Evolutionary conservation across 2,888 invertebrate species (phyloP), one percentile per base, ranked within the genome.

Genomic region (Abscondita cerata): DNA sequence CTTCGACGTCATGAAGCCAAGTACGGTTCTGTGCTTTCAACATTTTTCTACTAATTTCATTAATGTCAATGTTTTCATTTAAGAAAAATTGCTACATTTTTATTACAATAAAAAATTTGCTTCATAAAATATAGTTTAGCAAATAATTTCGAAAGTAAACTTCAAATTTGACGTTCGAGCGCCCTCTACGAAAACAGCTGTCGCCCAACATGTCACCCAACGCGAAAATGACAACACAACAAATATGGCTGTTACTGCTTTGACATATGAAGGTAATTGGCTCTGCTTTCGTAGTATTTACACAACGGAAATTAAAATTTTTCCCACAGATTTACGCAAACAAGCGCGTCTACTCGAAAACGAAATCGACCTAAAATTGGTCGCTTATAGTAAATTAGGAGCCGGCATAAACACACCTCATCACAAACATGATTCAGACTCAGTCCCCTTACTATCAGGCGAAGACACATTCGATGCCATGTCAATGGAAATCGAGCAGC

Each of bases 351-450:
- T 91, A 63, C 81, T 98, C 52, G 98, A 98, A 81, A 98, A 97
- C 84, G 98, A 97, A 78, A 95, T 98, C 71, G 98, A 98, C 80
- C 84, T 95, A 9, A 98, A 98, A 80, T 83, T 98, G 66, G 95
- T 98, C 1, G 93, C 94, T 4, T 95, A 96, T 77, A 97, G 96
- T 79, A 98, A 98, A 83, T 85, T 98, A 34, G 95, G 95, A 15
- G 90, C 93, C 52, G 89, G 89, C 67, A 76, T 81, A 47, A 81
- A 85, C 2, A 81, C 82, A 1, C 78, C 83, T 0, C 77, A 82
- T 0, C 72, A 71, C 53, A 80, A 80, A 1, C 83, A 85, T 47
- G 86, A 82, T 73, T 84, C 87, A 15, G 95, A 95, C 76, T 89
- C 89, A 69, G 88, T 90, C 46, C 95, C 95, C 0, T 84, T 96